These are phyloP conservation scores for Pachycephus smyrnensis DNA, from an alignment of 2,888 invertebrate genomes.

Conservation along the genomic window DNA sequence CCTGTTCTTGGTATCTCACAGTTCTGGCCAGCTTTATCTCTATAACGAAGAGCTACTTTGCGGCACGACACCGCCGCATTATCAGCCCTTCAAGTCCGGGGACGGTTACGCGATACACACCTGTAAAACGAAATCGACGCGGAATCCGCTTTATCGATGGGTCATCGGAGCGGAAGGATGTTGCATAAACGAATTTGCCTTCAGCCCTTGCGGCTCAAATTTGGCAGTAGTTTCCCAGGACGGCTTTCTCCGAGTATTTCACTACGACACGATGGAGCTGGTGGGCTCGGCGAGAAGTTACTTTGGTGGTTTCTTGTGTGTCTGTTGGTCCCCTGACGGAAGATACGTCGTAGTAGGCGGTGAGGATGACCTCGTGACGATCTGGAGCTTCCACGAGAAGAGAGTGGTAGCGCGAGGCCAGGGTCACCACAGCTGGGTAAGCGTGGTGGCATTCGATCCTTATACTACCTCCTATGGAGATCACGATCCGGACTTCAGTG, in stretches of 20 bases:
- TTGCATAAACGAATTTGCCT: slow-evolving; percentile 95
- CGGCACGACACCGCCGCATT: slow-evolving; percentile 90
- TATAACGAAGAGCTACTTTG: slow-evolving; percentile 97
- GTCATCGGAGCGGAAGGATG: slow-evolving; percentile 84
- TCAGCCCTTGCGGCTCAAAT: slow-evolving; percentile 94
- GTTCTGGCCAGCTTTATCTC: slow-evolving; percentile 96
- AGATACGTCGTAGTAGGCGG: slow-evolving; percentile 97
- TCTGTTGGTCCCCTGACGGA: slow-evolving; percentile 98
- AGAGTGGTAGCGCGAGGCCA: slow-evolving; percentile 97
- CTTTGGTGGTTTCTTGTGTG: slow-evolving; percentile 97
- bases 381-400: slow-evolving; percentile 94
- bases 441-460: slow-evolving; percentile 94
- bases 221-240: slow-evolving; percentile 95
- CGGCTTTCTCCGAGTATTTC: slow-evolving; percentile 95
- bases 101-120: slow-evolving; percentile 95
- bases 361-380: slow-evolving; percentile 97
- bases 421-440: slow-evolving; percentile 98
- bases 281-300: slow-evolving; percentile 94
- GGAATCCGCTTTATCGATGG: slow-evolving; percentile 96
- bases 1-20: slow-evolving; percentile 93
- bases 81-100: slow-evolving; percentile 95
- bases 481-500: slow-evolving; percentile 69
- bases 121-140: slow-evolving; percentile 94
- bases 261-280: slow-evolving; percentile 97
- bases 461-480: slow-evolving; percentile 81